Evolutionary conservation across 53 echinoderm and acorn worm species (phyloP).

Genomic region (Echinometra lucunter): DNA sequence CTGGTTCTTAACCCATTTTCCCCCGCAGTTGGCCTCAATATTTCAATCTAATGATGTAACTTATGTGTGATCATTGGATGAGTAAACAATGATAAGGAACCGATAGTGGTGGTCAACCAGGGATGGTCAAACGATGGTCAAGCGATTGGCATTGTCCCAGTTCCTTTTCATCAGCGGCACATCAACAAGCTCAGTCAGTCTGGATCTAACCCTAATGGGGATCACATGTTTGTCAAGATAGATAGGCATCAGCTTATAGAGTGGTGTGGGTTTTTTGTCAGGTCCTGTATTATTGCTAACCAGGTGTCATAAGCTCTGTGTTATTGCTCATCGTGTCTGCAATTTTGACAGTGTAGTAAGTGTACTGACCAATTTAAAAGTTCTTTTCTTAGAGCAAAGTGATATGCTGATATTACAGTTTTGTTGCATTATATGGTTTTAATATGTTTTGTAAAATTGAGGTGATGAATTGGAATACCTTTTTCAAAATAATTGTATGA

Average conservation of each 20-base stretch:
- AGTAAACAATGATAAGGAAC: slow-evolving; percentile 12
- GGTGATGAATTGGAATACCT: too few species aligned
- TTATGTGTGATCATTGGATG: slow-evolving; percentile 28
- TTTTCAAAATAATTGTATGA: neutral
- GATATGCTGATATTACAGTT: neutral
- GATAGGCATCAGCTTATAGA: neutral
- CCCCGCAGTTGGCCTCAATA: neutral
- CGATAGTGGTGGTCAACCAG: neutral
- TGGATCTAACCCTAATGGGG: neutral
- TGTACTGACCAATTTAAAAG: neutral
- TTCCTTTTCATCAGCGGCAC: slow-evolving; percentile 5
- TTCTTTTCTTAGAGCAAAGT: neutral
- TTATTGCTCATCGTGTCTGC: neutral
- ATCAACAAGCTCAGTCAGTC: neutral
- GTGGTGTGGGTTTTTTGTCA: neutral
- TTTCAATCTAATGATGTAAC: slow-evolving; percentile 28
- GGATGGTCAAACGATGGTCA: slow-evolving; percentile 51
- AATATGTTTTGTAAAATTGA: neutral
- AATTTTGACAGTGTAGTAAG: slow-evolving; percentile 1
- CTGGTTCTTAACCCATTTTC: neutral
- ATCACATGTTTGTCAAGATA: neutral
- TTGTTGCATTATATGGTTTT: neutral
- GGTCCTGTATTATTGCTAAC: neutral
- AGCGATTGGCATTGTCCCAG: slow-evolving; percentile 8
- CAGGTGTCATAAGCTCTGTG: slow-evolving; percentile 7